Base-by-base conservation (phyloP, 2,888 invertebrate genomes). In the Drosophila emarginata region DNA sequence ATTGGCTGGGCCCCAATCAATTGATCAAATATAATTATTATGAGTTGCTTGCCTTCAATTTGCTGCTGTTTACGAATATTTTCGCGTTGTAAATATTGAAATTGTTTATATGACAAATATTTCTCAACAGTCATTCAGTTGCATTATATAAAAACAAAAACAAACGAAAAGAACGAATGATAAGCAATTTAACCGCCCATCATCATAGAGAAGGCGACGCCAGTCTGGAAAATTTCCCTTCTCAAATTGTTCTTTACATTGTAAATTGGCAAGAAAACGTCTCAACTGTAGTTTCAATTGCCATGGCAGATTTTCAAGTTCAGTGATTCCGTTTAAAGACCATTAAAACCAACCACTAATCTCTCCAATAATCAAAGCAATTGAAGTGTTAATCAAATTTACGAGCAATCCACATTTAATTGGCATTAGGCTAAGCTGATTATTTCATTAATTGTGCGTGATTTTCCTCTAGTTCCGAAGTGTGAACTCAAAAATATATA, bases 241-340 rank as follows among this genome's bases (percentile, higher is more conserved):
- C 15, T 40, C 40, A 15, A 15, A 40, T 15, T 15, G 7, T 40
- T 15, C 4, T 45, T 18, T 45, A 40, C 40, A 40, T 18, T 45
- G 14, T 11, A 21, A 45, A 45, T 21, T 21, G 45, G 18, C 45
- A 45, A 37, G 32, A 11, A 32, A 9, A 2, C 32, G 11, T 32
- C 32, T 11, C 7, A 32, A 21, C 45, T 45, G 11, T 12, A 45
- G 21, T 45, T 45, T 12, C 12, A 11, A 45, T 21, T 45, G 45
- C 21, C 45, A 12, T 18, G 18, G 11, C 18, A 64, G 32, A 68
- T 61, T 75, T 82, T 78, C 72, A 65, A 78, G 72, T 73, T 85
- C 76, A 77, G 65, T 82, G 83, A 70, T 53, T 81, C 65, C 67
- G 39, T 54, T 66, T 67, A 50, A 60, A 56, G 56, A 51, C 51